Base-by-base conservation (phyloP, 2,113 vertebrate genomes). In the Physeter macrocephalus region DNA sequence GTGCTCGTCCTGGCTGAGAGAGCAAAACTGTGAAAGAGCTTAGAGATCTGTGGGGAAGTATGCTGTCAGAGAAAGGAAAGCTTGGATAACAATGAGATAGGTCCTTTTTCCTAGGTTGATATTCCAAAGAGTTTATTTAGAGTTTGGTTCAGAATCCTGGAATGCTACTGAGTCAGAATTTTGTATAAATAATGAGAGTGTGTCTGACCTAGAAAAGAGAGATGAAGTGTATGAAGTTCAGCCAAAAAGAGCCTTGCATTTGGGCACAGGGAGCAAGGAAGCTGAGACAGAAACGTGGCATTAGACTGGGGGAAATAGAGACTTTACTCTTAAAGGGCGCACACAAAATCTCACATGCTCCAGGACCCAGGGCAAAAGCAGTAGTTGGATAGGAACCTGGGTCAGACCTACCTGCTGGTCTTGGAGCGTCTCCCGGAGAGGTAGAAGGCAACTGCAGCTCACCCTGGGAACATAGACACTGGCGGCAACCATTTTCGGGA, bases 31-130 rank as follows among this genome's bases (percentile, higher is more conserved):
- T 78, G 91, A 87, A 89, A 81, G 39, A 84, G 43, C 34, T 89
- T 74, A 46, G 80, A 74, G n/a, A 90, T 59, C 18, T 87, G 14
- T 74, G 90, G 7, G 21, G 29, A 97, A 93, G 7, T 54, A 6
- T 15, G 27, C 11, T 84, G 75, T 64, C 57, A 94, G 41, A 88
- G 57, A 93, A 52, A 89, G 57, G 43, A 67, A 91, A 62, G 57
- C 57, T 96, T 90, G 82, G 59, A 75, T 88, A 93, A 91, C 17
- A 94, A 88, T 88, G 39, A 96, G 82, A 98, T 94, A 49, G 17
- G 36, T 23, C 25, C 43, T 69, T 75, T 88, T 84, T 36, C 85
- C 52, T 57, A 66, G 61, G 57, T 43, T 77, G 49, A n/a, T 81
- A 46, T 85, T 88, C 57, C 62, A 90, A 89, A 89, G 43, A 64